phyloP scores from a whole-genome alignment of 2,113 vertebrate genomes.

The Scalopus aquaticus region DNA sequence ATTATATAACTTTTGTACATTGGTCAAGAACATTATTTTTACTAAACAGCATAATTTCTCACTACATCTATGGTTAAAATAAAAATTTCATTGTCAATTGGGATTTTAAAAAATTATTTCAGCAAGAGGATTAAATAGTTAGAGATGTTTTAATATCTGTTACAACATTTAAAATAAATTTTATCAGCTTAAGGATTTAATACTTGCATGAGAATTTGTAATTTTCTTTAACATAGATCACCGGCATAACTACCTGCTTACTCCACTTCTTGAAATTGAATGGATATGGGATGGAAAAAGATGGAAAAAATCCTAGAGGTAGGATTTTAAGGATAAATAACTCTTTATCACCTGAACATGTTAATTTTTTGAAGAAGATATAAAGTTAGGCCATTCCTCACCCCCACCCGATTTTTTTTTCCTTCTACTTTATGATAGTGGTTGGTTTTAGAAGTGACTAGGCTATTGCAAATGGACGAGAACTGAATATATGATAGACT shows the following conservation, averaged over 20 bases:
- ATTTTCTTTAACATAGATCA: neutral
- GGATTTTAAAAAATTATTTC: neutral
- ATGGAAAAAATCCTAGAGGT: too few species aligned
- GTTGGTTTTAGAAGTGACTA: slow-evolving; percentile 9
- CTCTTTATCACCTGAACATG: neutral
- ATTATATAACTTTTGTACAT: slow-evolving; percentile 42
- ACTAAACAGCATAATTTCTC: slow-evolving; percentile 2
- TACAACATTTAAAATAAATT: slow-evolving; percentile 16
- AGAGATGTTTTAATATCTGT: neutral
- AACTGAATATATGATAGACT: neutral
- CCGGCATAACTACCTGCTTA: neutral
- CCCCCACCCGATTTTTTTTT: neutral
- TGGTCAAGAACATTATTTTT: slow-evolving; percentile 56
- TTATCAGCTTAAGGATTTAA: neutral
- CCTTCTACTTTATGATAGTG: neutral
- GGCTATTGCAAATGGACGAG: neutral
- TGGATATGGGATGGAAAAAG: too few species aligned
- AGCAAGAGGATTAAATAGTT: neutral
- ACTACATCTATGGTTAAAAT: neutral
- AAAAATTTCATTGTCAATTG: slow-evolving; percentile 19
- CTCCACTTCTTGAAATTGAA: neutral
- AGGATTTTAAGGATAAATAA: neutral
- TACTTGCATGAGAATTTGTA: neutral
- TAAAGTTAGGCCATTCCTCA: neutral
- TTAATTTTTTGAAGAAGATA: neutral